Evolutionary conservation across 2,797 vertebrate genomes (phyloP), one percentile per base, ranked within the genome.

Genomic region (Chaetodon trifasciatus): DNA sequence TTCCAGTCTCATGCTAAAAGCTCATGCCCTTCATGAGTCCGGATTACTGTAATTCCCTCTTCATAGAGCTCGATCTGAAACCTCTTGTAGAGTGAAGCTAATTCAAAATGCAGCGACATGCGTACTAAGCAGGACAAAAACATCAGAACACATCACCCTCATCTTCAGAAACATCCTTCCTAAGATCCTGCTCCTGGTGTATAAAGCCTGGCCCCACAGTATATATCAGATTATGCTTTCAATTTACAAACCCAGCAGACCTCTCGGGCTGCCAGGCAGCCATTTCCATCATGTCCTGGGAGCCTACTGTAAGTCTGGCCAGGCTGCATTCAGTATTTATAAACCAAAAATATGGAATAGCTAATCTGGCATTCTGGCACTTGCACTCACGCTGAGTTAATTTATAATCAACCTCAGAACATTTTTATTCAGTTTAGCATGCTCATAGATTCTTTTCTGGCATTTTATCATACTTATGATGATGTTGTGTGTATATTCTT

Each of bases 241-340:
- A 70, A 71, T 68, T 52, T 49, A 74, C 57, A 74, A 73, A 70
- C 61, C 16, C 39, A 70, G 11, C n/a, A 69, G 70, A 19, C 3
- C 52, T 68, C 53, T 50, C 13, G 47, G 46, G 4, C 40, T 52
- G 72, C 24, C 62, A 47, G 12, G 10, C 23, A 55, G 2, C 37
- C 52, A 35, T 40, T n/a, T 62, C 28, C 42, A 42, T 62, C 15
- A 24, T 66, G 53, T 52, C 68, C 55, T 5, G 1, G 62, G 32
- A 66, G 53, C 37, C 19, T 52, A 17, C 23, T 76, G 1, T 37
- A 47, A 37, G n/a, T 46, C 47, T 37, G 50, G 0, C 8, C 39
- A 50, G n/a, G 47, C 4, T 46, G 32, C 44, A 23, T 63, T 47
- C 5, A 67, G 13, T 47, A 57, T 57, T 52, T 67, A 56, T 64